A percentile compares a stretch with the other conserved stretches of the same genome.
phyloP scores from a whole-genome alignment of 1,140 invertebrate genomes.

The Drosophila fuyamai region DNA sequence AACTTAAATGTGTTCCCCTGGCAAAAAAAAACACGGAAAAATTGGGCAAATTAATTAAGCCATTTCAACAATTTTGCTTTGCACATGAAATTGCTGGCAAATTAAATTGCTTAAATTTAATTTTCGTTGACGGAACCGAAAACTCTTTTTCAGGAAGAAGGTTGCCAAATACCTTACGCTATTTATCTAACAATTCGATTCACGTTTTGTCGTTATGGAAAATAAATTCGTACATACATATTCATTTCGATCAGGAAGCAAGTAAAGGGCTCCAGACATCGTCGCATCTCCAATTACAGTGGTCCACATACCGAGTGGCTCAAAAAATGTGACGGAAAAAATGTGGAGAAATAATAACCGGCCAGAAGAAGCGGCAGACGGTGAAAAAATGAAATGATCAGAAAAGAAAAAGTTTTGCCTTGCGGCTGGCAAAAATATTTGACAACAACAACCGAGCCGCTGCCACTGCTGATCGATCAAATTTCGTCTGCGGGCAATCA shows the following conservation, averaged over 20 bases:
- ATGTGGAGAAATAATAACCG: slow-evolving; percentile 42
- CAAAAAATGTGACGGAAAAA: slow-evolving; percentile 17
- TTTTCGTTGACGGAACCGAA: slow-evolving; percentile 58
- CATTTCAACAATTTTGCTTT: slow-evolving; percentile 74
- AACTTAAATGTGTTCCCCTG: slow-evolving; percentile 63
- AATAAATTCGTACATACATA: slow-evolving; percentile 35
- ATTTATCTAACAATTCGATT: slow-evolving; percentile 67
- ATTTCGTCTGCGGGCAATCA: slow-evolving; percentile 55
- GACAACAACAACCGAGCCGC: slow-evolving; percentile 34
- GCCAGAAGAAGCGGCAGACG: slow-evolving; percentile 9
- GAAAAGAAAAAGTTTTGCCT: slow-evolving; percentile 51
- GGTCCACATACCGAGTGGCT: slow-evolving; percentile 34
- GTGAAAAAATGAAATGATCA: slow-evolving; percentile 28
- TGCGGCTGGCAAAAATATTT: slow-evolving; percentile 67
- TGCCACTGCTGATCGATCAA: slow-evolving; percentile 64
- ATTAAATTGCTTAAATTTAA: slow-evolving; percentile 77
- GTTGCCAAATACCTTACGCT: slow-evolving; percentile 33
- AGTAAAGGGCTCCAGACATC: slow-evolving; percentile 43
- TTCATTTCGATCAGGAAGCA: slow-evolving; percentile 42
- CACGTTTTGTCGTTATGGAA: slow-evolving; percentile 63
- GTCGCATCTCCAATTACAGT: slow-evolving; percentile 54
- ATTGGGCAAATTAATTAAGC: slow-evolving; percentile 77
- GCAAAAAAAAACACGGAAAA: slow-evolving; percentile 47
- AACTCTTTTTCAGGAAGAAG: slow-evolving; percentile 45
- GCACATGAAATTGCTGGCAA: slow-evolving; percentile 65